Percentiles rank a stretch among this genome's conserved stretches.
Evolutionary conservation across 2,888 invertebrate genomes (phyloP).

Genomic region (Meteorus cinctellus): DNA sequence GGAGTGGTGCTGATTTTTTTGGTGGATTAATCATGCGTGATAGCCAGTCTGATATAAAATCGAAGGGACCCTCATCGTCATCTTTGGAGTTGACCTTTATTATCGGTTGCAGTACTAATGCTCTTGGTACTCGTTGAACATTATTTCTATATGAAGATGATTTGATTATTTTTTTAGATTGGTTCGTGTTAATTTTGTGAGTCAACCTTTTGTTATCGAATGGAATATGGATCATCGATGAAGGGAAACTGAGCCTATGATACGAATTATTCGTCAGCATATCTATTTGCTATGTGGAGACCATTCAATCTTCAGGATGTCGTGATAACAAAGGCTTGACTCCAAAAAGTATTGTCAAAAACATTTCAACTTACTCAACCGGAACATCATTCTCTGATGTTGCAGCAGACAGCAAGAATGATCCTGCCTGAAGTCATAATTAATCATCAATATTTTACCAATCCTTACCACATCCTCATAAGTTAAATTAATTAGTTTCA

Average conservation of each 20-base stretch:
- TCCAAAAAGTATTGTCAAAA: neutral
- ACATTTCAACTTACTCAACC: slow-evolving; percentile 46
- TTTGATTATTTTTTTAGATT: neutral
- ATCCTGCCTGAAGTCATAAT: slow-evolving; percentile 53
- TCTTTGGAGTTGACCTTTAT: slow-evolving; percentile 51
- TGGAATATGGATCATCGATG: neutral
- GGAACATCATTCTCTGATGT: slow-evolving; percentile 51
- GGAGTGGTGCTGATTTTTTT: slow-evolving; percentile 25
- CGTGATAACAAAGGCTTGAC: neutral
- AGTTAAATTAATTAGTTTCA: neutral
- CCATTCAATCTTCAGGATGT: neutral
- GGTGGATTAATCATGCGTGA: slow-evolving; percentile 46
- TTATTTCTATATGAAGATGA: slow-evolving; percentile 28
- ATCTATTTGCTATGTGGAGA: too few relatives aligned
- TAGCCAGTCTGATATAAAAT: slow-evolving; percentile 55
- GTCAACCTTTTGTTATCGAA: neutral
- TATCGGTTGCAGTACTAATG: slow-evolving; percentile 56
- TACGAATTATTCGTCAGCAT: too few relatives aligned
- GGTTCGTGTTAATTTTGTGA: too few relatives aligned
- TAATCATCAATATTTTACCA: neutral
- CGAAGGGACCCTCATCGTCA: slow-evolving; percentile 49
- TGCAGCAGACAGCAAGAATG: slow-evolving; percentile 52
- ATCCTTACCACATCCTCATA: neutral
- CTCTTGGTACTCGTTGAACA: slow-evolving; percentile 49
- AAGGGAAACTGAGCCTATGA: too few relatives aligned